Conservation (phyloP, 2,113 vertebrate species). For the Isurus oxyrinchus region DNA sequence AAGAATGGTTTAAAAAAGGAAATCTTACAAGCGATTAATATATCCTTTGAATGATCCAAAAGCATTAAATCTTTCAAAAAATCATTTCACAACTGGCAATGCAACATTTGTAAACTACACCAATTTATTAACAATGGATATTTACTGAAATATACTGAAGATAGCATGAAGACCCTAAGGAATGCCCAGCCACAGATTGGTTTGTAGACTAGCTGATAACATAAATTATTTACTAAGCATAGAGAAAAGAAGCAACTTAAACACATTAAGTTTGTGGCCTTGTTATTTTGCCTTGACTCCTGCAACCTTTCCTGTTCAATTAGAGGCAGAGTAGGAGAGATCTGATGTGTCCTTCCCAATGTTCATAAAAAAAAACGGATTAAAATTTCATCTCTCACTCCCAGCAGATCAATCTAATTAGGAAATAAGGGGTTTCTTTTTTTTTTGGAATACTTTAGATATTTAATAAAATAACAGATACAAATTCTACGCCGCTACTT, state of each 20-base stretch:
- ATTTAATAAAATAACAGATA: conserved; percentile 25
- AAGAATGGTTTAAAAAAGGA: background rate
- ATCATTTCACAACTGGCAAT: background rate
- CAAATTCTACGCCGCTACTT: background rate
- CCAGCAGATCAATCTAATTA: conserved; percentile 20
- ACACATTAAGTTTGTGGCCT: conserved; percentile 59
- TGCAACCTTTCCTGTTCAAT: conserved; percentile 69
- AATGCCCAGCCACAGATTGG: conserved; percentile 38
- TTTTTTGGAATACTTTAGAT: background rate
- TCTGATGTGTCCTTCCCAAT: conserved; percentile 26
- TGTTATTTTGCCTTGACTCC: conserved; percentile 68
- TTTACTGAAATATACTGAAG: conserved; percentile 9
- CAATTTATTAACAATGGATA: background rate
- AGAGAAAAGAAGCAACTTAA: conserved; percentile 57
- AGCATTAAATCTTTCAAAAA: background rate
- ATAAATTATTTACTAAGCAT: conserved; percentile 66
- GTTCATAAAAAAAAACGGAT: conserved; percentile 13
- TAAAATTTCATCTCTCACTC: conserved; percentile 29
- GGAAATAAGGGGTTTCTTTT: background rate
- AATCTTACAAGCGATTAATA: background rate
- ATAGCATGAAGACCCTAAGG: conserved; percentile 15
- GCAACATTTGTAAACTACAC: background rate
- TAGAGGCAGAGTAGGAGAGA: conserved; percentile 49
- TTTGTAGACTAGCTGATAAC: conserved; percentile 49
- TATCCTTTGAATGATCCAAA: background rate